Evolutionary conservation across 2,797 vertebrate species (phyloP).

Genomic region (Lacerta viridis): DNA sequence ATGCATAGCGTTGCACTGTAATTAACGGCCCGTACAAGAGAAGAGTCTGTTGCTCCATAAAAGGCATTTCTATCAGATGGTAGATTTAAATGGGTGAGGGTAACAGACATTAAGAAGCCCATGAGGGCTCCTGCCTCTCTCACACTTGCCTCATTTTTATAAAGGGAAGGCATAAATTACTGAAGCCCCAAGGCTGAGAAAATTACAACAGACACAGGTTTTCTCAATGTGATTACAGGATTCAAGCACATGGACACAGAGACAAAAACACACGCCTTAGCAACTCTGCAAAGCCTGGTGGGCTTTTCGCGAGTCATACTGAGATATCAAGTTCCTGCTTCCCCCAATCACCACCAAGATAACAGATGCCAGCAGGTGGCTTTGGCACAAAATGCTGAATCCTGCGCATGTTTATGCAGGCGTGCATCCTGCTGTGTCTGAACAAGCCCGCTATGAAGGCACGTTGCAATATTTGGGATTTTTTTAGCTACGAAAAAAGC

Average conservation of each 20-base stretch:
- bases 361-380: not conserved
- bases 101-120: not conserved
- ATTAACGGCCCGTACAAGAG: not conserved
- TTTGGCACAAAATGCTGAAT: not conserved
- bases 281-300: not conserved
- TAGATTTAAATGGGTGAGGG: not conserved
- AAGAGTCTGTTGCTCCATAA: not conserved
- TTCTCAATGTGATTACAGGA: slow-evolving; percentile 25
- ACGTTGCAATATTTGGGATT: not conserved
- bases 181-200: slow-evolving; percentile 32
- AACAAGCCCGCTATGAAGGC: too few species aligned
- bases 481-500: not conserved
- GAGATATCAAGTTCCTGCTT: not conserved
- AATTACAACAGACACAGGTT: slow-evolving; percentile 41
- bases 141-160: not conserved
- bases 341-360: not conserved
- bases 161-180: slow-evolving; percentile 36
- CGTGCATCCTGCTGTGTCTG: too few species aligned
- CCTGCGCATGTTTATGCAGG: too few species aligned
- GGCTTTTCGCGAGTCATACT: slow-evolving; percentile 6
- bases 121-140: not conserved
- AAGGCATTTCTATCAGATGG: not conserved
- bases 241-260: slow-evolving; percentile 1
- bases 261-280: slow-evolving; percentile 2
- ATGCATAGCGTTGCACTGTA: not conserved